A percentile compares a stretch with the other conserved stretches of the same genome.
Conservation (phyloP, 35 echinoderm and acorn worm species). For the Chiridota heheva region DNA sequence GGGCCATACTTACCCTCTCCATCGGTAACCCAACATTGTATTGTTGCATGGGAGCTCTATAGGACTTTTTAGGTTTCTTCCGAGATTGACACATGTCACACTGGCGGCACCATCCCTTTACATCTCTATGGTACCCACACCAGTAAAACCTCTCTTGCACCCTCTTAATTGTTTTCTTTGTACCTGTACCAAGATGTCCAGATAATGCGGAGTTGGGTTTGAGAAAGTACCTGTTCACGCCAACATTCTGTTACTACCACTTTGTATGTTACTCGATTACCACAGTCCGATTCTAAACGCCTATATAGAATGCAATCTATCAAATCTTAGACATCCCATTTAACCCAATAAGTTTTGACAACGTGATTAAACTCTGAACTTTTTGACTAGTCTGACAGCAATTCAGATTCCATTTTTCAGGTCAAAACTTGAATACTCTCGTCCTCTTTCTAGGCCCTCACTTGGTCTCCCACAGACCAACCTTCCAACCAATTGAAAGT, state of each 20-base stretch:
- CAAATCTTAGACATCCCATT: too few relatives aligned
- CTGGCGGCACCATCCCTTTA: neutral
- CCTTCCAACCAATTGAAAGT: too few relatives aligned
- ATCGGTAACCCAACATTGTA: constrained; percentile 44
- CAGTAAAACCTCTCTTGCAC: constrained; percentile 45
- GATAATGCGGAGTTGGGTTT: neutral
- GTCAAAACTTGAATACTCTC: too few relatives aligned
- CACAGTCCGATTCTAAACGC: neutral
- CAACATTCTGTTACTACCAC: neutral
- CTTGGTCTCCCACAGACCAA: too few relatives aligned
- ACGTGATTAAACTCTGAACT: too few relatives aligned
- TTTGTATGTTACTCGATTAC: neutral
- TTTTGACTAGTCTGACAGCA: too few relatives aligned
- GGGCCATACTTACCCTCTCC: constrained; percentile 36
- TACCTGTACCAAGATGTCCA: constrained; percentile 27
- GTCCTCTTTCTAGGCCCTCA: too few relatives aligned
- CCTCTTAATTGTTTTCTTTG: constrained; percentile 28
- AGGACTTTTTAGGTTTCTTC: constrained; percentile 10
- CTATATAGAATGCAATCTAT: neutral
- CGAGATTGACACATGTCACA: constrained; percentile 40
- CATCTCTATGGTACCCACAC: neutral
- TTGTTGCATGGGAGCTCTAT: neutral
- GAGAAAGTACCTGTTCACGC: neutral
- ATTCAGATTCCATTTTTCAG: too few relatives aligned
- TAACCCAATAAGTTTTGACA: too few relatives aligned